phyloP scores from a whole-genome alignment of 2,888 invertebrate species.

The Acanthacorydalis orientalis region DNA sequence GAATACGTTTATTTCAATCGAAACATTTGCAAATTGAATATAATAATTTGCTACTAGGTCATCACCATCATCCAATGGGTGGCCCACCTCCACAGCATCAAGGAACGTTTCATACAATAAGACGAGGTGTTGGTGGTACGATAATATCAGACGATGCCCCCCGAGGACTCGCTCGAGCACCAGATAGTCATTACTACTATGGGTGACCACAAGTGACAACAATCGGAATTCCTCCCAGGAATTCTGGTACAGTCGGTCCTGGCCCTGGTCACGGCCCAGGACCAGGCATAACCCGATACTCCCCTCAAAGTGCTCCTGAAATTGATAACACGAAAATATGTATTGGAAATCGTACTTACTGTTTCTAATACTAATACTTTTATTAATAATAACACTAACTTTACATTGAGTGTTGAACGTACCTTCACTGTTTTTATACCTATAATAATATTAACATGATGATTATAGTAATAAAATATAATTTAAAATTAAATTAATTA shows the following conservation, averaged over 20 bases:
- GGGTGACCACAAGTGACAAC: slow-evolving; percentile 40
- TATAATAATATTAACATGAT: too few species aligned
- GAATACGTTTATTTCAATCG: too few species aligned
- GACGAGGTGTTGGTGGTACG: slow-evolving; percentile 25
- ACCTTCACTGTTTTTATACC: too few species aligned
- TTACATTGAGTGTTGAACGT: too few species aligned
- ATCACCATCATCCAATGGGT: slow-evolving; percentile 18
- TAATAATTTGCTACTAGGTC: too few species aligned
- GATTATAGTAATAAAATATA: too few species aligned
- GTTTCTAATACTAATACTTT: slow-evolving; percentile 16
- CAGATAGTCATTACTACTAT: slow-evolving; percentile 54
- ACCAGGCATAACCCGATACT: background rate
- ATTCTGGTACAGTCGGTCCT: slow-evolving; percentile 11
- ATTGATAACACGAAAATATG: slow-evolving; percentile 20
- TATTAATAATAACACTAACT: too few species aligned
- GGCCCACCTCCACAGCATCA: slow-evolving; percentile 10
- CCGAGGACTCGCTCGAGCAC: slow-evolving; percentile 44
- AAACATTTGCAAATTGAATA: too few species aligned
- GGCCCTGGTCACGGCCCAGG: slow-evolving; percentile 19
- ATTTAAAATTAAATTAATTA: too few species aligned
- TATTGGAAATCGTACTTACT: slow-evolving; percentile 26
- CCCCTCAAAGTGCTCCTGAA: slow-evolving; percentile 13
- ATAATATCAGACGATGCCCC: slow-evolving; percentile 22
- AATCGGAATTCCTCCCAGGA: background rate
- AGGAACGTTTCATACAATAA: slow-evolving; percentile 18